These are phyloP conservation scores for Pterophyllum scalare DNA, from an alignment of 2,113 vertebrate species.

Conservation along the genomic window DNA sequence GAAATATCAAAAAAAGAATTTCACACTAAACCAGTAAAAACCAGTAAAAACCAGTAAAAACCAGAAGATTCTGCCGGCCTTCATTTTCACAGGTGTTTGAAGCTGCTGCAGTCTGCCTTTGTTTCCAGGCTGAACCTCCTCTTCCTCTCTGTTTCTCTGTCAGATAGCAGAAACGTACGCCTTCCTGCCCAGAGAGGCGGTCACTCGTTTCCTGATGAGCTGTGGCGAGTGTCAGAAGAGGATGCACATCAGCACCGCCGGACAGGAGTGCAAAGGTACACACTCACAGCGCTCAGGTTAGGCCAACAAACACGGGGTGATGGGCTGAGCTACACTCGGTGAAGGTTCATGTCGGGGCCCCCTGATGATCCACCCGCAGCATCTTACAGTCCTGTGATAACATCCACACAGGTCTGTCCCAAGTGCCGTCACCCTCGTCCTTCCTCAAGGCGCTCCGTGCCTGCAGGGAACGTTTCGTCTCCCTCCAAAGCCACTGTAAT, in stretches of 20 bases:
- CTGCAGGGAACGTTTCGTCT: not conserved
- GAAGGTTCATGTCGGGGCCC: no score
- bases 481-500: not conserved
- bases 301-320: not conserved
- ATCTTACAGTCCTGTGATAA: no score
- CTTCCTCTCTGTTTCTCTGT: not conserved
- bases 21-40: no score
- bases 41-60: no score
- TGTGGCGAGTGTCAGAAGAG: conserved; percentile 98
- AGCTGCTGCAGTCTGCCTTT: not conserved
- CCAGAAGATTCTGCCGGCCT: no score
- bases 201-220: conserved; percentile 97
- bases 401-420: not conserved
- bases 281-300: not conserved
- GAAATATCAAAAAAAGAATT: no score
- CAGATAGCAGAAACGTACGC: conserved; percentile 97
- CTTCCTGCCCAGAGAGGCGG: conserved; percentile 94
- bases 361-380: no score
- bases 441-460: not conserved
- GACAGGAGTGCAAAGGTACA: conserved; percentile 91
- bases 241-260: conserved; percentile 92
- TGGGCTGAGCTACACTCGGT: no score
- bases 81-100: no score
- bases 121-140: not conserved
- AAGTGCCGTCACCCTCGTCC: no score